Base-by-base conservation (phyloP, 2,888 invertebrate species). In the Philereme vetulata region DNA sequence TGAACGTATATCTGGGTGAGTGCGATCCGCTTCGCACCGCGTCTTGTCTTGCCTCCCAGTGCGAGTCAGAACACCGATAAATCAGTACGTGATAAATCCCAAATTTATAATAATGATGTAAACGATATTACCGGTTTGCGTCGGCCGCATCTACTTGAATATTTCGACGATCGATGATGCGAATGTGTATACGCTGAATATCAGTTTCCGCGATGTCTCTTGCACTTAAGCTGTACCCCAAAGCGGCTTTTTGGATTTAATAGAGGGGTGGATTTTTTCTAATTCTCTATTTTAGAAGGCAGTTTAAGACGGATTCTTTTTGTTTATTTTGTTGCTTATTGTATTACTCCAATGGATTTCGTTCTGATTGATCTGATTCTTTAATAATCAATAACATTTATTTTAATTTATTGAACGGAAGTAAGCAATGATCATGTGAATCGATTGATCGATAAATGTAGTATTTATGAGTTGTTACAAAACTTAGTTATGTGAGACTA, bases 231-330 rank as follows among this genome's bases (percentile, higher is more conserved):
- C 75, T 61, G 9, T 40, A 50, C n/a, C 74, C 36, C 33, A 56
- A 62, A 42, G 63, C 72, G 76, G 74, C 73, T 70, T 70, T 73
- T 58, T 66, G 68, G 66, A 68, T 65, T 70, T 75, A 74, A 75
- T 73, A 72, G 71, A 78, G 74, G 80, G 77, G 78, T 75, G 69
- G 69, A 53, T 71, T 78, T 76, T 56, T 59, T 78, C 72, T 71
- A 66, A 74, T 71, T 67, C 72, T 72, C 68, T 68, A 72, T 73
- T 72, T 70, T 68, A 64, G 65, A 72, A 75, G 68, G 65, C 54
- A 53, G 52, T 63, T 62, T 57, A 61, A 64, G 63, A 64, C 60
- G 51, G 38, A 50, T 67, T 66, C 52, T 52, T 66, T 73, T 71
- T 77, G 70, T 78, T 78, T 77, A 73, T 72, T 64, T 63, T 71